These are phyloP conservation scores for Eupelmus urozonus DNA, from an alignment of 2,888 invertebrate species.

Conservation along the genomic window DNA sequence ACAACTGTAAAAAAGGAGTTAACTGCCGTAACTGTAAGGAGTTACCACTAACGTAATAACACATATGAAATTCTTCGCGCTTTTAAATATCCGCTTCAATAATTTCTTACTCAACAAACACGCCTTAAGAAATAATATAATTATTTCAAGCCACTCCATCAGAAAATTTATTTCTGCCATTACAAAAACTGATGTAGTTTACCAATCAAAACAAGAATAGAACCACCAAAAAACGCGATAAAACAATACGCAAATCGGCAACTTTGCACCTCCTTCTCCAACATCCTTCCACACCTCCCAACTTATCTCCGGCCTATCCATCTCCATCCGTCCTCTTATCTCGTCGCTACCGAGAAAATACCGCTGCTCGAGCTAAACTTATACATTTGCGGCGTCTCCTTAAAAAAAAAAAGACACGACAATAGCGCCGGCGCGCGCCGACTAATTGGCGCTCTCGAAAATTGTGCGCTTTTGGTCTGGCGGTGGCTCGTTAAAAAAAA, in stretches of 20 bases:
- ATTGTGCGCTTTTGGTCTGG: slow-evolving; percentile 2
- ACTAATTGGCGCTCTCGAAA: slow-evolving; percentile 11
- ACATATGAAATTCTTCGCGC: not conserved
- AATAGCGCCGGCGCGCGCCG: slow-evolving; percentile 11
- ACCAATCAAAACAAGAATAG: too few species aligned
- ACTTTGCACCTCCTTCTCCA: not conserved
- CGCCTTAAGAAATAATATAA: too few species aligned
- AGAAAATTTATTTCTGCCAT: too few species aligned
- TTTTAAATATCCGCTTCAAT: too few species aligned
- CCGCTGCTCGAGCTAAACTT: not conserved
- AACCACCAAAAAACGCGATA: too few species aligned
- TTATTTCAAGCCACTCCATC: too few species aligned
- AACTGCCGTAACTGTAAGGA: too few species aligned
- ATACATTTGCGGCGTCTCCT: not conserved
- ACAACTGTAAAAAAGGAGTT: too few species aligned
- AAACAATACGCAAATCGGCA: not conserved
- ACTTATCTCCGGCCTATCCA: slow-evolving; percentile 14
- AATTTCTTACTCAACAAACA: too few species aligned
- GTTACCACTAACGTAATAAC: too few species aligned
- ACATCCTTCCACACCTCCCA: not conserved
- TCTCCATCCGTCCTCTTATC: slow-evolving; percentile 11
- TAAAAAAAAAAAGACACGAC: not conserved
- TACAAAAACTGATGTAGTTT: too few species aligned
- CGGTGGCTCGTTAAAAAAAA: slow-evolving; percentile 18
- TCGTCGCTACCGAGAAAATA: slow-evolving; percentile 6